Evolutionary conservation across 2,888 invertebrate genomes (phyloP), one percentile per base, ranked within the genome.

Genomic region (Clistopyga incitator): DNA sequence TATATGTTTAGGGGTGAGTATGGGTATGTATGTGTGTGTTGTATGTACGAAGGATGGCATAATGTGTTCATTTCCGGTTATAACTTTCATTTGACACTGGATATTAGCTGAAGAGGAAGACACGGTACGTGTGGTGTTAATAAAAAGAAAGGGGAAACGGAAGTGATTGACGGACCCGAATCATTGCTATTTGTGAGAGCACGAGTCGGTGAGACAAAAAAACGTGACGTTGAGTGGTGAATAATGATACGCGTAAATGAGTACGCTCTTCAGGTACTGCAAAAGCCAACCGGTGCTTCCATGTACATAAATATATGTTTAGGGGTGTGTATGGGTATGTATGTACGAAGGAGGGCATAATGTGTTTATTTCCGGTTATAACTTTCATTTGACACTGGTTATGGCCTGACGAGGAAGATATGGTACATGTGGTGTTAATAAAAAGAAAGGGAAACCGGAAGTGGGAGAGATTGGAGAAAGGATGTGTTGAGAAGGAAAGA

Each of bases 251-350:
- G n/a, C n/a, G n/a, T n/a, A n/a, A n/a, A n/a, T n/a, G n/a, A n/a
- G n/a, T n/a, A n/a, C 15, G 34, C 23, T 45, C 47, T 34, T 47
- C 25, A 29, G 47, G 20, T n/a, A 15, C 13, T 45, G 18, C 67
- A 25, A 56, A 45, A 67, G 67, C 64, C 64, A 64, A 18, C 45
- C 47, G 18, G 20, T 29, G 59, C 72, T 47, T 34, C 29, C 29
- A 25, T 42, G 45, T 18, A 20, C 45, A 47, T 45, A 45, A 38
- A 47, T 61, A 59, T 11, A 67, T 23, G 15, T 64, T 20, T 42
- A 64, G 34, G 38, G 15, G 3, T 59, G n/a, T n/a, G n/a, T n/a
- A n/a, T n/a, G n/a, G n/a, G 3, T 34, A 38, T 61, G 10, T n/a
- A 34, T 34, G n/a, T 6, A 1, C 6, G 15, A 34, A 56, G 25